Conservation (phyloP, 2,113 vertebrate genomes). For the Ovis aries region ARS-UI_Ramb_v3.0 NC_056064.1:13862001-13862500, state of each 20-base stretch:
- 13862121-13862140: background rate
- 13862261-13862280: background rate
- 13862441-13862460: background rate
- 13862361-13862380: background rate
- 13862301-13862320: background rate
- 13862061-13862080: background rate
- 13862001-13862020: background rate
- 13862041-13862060: background rate
- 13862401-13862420: background rate
- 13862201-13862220: background rate
- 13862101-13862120: background rate
- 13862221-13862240: background rate
- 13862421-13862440: background rate
- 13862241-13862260: background rate
- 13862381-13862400: background rate
- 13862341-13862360: background rate
- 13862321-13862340: background rate
- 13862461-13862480: background rate
- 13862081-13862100: background rate
- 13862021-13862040: background rate
- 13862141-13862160: background rate
- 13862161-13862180: background rate
- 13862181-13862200: background rate
- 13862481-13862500: conserved; percentile 16
- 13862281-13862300: background rate